A percentile compares a stretch with the other conserved stretches of the same genome.
These are phyloP conservation scores for Arge pagana DNA, from an alignment of 2,888 invertebrate genomes.

Conservation along the genomic window DNA sequence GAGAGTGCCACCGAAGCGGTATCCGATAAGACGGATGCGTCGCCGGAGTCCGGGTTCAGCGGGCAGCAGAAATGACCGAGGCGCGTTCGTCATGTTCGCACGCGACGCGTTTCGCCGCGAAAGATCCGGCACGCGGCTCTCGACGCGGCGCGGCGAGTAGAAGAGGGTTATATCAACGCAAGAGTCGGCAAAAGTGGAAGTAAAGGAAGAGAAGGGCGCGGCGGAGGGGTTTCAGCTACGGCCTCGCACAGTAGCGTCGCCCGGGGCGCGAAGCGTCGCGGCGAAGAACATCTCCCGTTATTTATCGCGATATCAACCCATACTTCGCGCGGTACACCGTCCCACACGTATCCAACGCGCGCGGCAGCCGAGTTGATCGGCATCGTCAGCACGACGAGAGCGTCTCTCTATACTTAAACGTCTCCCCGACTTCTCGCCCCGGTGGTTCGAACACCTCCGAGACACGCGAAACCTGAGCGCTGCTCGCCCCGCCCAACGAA, in stretches of 20 bases:
- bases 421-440: slow-evolving; percentile 8
- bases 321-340: slow-evolving; percentile 48
- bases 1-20: too few species aligned
- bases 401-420: slow-evolving; percentile 6
- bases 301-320: slow-evolving; percentile 57
- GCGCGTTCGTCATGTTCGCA: slow-evolving; percentile 15
- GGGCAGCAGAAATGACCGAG: too few species aligned
- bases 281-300: slow-evolving; percentile 52
- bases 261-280: slow-evolving; percentile 51
- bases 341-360: slow-evolving; percentile 15
- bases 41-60: too few species aligned
- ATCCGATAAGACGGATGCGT: too few species aligned
- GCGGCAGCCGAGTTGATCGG: neutral
- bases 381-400: slow-evolving; percentile 7
- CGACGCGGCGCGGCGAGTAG: too few species aligned
- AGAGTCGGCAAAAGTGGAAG: neutral
- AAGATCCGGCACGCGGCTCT: neutral
- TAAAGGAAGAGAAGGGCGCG: slow-evolving; percentile 25
- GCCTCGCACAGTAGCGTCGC: slow-evolving; percentile 49
- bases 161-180: too few species aligned
- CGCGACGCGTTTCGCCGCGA: slow-evolving; percentile 1
- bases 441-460: too few species aligned
- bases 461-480: too few species aligned
- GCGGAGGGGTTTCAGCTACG: neutral
- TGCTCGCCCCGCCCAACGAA: too few species aligned